These are phyloP conservation scores for Macroteleia sp. DNA, from an alignment of 2,888 invertebrate species.

Conservation along the genomic window DNA sequence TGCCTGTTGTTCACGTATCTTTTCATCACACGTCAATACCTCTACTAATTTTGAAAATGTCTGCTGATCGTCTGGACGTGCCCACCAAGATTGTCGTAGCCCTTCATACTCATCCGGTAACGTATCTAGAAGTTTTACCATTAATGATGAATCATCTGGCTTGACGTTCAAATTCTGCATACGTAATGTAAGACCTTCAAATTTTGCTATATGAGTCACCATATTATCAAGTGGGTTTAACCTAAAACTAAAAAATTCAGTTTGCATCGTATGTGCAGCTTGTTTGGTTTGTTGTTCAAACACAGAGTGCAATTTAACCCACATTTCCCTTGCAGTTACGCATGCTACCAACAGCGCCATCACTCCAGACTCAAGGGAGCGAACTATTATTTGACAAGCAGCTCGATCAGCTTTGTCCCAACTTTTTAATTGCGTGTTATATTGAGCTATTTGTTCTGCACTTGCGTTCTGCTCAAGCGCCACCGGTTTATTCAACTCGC, in stretches of 20 bases:
- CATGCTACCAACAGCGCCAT: conserved; percentile 45
- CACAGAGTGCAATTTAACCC: conserved; percentile 38
- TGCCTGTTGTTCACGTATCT: conserved; percentile 12
- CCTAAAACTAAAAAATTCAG: conserved; percentile 51
- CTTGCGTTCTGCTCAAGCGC: neutral
- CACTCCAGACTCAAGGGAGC: conserved; percentile 37
- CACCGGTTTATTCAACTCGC: conserved; percentile 21
- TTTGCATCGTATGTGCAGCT: conserved; percentile 45
- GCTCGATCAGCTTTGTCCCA: conserved; percentile 46
- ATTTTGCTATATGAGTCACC: conserved; percentile 42
- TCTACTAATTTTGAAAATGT: conserved; percentile 24
- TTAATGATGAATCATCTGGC: conserved; percentile 46
- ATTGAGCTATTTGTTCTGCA: conserved; percentile 6
- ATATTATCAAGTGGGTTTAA: conserved; percentile 29
- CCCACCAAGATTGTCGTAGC: conserved; percentile 50
- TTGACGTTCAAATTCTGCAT: conserved; percentile 54
- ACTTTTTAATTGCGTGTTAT: neutral
- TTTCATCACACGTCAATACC: conserved; percentile 35
- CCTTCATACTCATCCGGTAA: conserved; percentile 46
- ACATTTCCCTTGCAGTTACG: conserved; percentile 32
- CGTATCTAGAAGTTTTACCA: conserved; percentile 49
- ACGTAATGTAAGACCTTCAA: conserved; percentile 37
- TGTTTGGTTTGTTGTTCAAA: conserved; percentile 56
- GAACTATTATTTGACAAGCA: conserved; percentile 44
- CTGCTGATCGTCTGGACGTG: conserved; percentile 33